Base-by-base conservation (phyloP, 2,113 vertebrate species). In the Micromys minutus region DNA sequence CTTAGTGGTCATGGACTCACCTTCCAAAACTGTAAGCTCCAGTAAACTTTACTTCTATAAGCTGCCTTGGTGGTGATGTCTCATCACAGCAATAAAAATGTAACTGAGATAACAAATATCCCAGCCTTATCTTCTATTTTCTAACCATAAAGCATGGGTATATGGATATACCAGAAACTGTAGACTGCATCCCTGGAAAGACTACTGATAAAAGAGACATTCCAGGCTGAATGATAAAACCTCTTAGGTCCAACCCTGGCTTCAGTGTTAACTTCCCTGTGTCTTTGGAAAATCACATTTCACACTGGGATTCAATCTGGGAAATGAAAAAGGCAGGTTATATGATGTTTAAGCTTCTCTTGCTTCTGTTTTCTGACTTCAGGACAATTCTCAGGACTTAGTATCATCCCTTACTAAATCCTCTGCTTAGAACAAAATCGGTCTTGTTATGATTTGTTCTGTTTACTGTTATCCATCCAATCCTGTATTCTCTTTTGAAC, bases 81-180 rank as follows among this genome's bases (percentile, higher is more conserved):
- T 61, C n/a, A 59, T 39, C 36, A 81, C 6, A 59, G 22, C 36
- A 59, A 39, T 19, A 59, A 36, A 81, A 59, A 39, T 26, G 36
- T 39, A 81, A 81, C 36, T 77, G 85, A 90, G 36, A 39, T 42
- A 81, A 24, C 0, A 1, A 59, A 17, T 81, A 81, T 74, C 55
- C 61, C 42, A 77, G 71, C 77, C 74, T 91, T 17, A 52, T 22
- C 63, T 63, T 93, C 90, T 95, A 17, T 95, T 89, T 75, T 84
- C 91, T 84, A 57, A 42, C 93, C 52, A 39, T 90, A 92, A 96
- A 93, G 63, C 50, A 2, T 71, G 59, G 84, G 59, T 69, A 3
- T 7, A 16, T 52, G 69, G 22, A 87, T 87, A 84, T 71, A 77
- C 31, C 4, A 36, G 61, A 71, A 71, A 63, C 9, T 31, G 39